phyloP scores from a whole-genome alignment of 1,140 invertebrate genomes.

The Wiebesia pumilae region DNA sequence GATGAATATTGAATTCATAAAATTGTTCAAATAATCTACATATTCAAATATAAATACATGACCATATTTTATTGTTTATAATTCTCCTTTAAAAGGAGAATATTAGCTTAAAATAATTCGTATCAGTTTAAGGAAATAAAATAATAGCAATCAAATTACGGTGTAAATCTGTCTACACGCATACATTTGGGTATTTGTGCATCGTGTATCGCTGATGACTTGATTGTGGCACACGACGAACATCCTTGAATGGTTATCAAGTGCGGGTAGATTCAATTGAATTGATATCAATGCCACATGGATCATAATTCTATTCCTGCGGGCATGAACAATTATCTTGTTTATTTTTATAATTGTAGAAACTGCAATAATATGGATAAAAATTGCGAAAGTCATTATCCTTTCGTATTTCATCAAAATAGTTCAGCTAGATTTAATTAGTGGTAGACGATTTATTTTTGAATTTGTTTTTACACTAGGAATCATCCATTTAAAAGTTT shows the following conservation, averaged over 20 bases:
- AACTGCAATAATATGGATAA: neutral
- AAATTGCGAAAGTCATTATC: neutral
- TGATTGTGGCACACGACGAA: neutral
- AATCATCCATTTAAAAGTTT: too few relatives aligned
- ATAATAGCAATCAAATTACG: neutral
- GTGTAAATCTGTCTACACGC: neutral
- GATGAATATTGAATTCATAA: neutral
- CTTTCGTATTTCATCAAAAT: neutral
- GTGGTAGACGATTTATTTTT: neutral
- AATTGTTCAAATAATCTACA: neutral
- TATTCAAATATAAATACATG: neutral
- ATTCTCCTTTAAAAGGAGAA: too few relatives aligned
- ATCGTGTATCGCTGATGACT: slow-evolving; percentile 10
- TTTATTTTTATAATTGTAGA: neutral
- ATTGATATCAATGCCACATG: slow-evolving; percentile 22
- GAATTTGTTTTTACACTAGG: too few relatives aligned
- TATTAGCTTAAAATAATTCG: too few relatives aligned
- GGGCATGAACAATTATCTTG: neutral
- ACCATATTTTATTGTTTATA: too few relatives aligned
- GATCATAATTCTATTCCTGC: neutral
- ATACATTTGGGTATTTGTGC: neutral
- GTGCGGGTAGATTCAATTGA: slow-evolving; percentile 5
- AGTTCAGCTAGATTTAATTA: neutral
- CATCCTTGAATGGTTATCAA: slow-evolving; percentile 46
- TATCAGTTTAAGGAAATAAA: too few relatives aligned